phyloP scores from a whole-genome alignment of 2,113 vertebrate genomes.

The Antechinus stuartii region DNA sequence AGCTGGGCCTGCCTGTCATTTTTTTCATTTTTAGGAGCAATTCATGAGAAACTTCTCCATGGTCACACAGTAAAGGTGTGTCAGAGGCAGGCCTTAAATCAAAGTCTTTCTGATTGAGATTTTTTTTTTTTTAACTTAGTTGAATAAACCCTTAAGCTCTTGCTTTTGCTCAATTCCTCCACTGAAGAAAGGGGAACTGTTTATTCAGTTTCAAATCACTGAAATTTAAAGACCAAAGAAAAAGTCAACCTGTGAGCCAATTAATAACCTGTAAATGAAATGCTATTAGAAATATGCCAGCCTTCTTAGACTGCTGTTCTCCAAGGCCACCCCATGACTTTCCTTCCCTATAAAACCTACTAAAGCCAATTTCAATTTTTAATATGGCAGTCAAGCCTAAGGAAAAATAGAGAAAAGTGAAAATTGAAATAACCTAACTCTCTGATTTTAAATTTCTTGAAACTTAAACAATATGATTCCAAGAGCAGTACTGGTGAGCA shows the following conservation, averaged over 20 bases:
- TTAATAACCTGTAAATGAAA: not conserved
- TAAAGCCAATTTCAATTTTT: slow-evolving; percentile 43
- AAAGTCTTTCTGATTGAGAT: not conserved
- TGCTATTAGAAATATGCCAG: slow-evolving; percentile 30
- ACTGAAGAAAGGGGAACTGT: not conserved
- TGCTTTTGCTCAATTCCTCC: slow-evolving; percentile 32
- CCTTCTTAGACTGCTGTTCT: not conserved
- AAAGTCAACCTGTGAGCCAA: slow-evolving; percentile 53
- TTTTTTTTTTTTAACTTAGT: not conserved
- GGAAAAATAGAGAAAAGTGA: not conserved
- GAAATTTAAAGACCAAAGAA: slow-evolving; percentile 44
- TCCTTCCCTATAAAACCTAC: slow-evolving; percentile 3
- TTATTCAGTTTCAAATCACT: slow-evolving; percentile 53
- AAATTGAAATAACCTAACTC: not conserved
- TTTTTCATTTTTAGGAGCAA: not conserved
- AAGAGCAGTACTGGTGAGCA: slow-evolving; percentile 16
- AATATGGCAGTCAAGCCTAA: not conserved
- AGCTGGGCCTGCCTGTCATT: not conserved
- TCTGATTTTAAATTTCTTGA: slow-evolving; percentile 23
- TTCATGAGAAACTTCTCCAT: not conserved
- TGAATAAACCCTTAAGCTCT: slow-evolving; percentile 1
- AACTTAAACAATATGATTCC: slow-evolving; percentile 1
- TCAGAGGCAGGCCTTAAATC: not conserved
- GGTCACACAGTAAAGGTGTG: not conserved
- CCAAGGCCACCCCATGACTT: slow-evolving; percentile 19